Evolutionary conservation across 2,113 vertebrate genomes (phyloP), one percentile per base, ranked within the genome.

Genomic region (Capricornis sumatraensis): DNA sequence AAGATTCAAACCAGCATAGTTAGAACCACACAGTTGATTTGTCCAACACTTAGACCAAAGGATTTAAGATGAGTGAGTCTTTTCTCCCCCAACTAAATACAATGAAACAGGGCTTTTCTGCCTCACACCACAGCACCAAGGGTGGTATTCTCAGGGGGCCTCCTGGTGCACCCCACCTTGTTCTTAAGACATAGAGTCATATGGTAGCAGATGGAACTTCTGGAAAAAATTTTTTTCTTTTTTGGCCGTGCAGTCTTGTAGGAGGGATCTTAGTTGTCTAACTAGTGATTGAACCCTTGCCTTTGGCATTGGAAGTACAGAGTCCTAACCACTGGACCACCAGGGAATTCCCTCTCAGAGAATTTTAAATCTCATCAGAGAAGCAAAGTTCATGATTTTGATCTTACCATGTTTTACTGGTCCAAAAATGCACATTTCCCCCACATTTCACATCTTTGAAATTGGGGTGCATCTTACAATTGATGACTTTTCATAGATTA

Each of bases 381-480:
- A 92, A 55, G 30, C 58, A 96, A 74, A 88, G 14, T 30, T 62
- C 23, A 27, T 50, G 23, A 64, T 95, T 96, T 92, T 87, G 47
- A 93, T 87, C 85, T 92, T 78, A 36, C 30, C 43, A 25, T 86
- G 76, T 91, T 86, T 95, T 55, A 76, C 30, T 71, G 27, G 50
- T 67, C 60, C n/a, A 10, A 64, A 10, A 79, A 86, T 94, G 21
- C 78, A 86, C 11, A 27, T 93, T 92, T 87, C 81, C 45, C 2
- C 9, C 30, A 88, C 47, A 79, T 92, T 88, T 95, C 76, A 43
- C 25, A 62, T 95, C 62, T 94, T 67, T 95, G 67, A 93, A 88
- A 94, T 62, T 87, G 15, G 25, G 40, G 33, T 96, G 52, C 50
- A 33, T 89, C 52, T 87, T 91, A 62, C 0, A 62, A n/a, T 28